These are phyloP conservation scores for Dryomyza anilis DNA, from an alignment of 2,888 invertebrate genomes.

Conservation along the genomic window DNA sequence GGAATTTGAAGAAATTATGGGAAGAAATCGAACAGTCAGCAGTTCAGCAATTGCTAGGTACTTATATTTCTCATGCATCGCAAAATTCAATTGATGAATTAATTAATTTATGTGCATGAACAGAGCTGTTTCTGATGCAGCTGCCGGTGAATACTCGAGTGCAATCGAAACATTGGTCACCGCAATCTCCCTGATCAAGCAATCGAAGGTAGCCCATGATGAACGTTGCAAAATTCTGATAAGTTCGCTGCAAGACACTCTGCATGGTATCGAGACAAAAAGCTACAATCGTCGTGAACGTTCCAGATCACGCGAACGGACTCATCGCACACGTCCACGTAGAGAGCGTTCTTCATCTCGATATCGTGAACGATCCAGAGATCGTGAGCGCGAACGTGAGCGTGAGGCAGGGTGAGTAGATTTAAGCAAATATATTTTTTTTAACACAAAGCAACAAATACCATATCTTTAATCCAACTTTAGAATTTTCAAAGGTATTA, in stretches of 20 bases:
- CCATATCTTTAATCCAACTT: too few species aligned
- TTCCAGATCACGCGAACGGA: conserved; percentile 62
- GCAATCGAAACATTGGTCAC: conserved; percentile 99
- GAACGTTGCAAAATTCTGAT: conserved; percentile 98
- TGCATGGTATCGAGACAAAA: conserved; percentile 97
- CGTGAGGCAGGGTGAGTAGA: conserved; percentile 65
- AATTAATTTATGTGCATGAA: neutral
- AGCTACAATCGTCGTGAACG: conserved; percentile 83
- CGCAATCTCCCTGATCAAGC: conserved; percentile 97
- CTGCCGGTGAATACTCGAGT: conserved; percentile 95
- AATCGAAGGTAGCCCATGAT: conserved; percentile 84
- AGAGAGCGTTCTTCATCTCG: conserved; percentile 64
- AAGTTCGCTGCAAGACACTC: conserved; percentile 93
- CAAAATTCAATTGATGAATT: neutral
- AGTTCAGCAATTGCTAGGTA: conserved; percentile 88
- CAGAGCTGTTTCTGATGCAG: conserved; percentile 95
- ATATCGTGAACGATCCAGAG: conserved; percentile 75
- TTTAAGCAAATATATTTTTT: neutral
- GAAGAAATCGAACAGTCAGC: conserved; percentile 94
- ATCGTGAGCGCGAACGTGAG: conserved; percentile 67
- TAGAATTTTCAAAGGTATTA: too few species aligned
- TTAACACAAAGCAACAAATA: neutral
- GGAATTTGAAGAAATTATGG: conserved; percentile 98
- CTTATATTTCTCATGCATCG: too few species aligned
- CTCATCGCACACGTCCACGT: conserved; percentile 61